phyloP scores from a whole-genome alignment of 2,797 vertebrate species.

The Myotis pilosus region DNA sequence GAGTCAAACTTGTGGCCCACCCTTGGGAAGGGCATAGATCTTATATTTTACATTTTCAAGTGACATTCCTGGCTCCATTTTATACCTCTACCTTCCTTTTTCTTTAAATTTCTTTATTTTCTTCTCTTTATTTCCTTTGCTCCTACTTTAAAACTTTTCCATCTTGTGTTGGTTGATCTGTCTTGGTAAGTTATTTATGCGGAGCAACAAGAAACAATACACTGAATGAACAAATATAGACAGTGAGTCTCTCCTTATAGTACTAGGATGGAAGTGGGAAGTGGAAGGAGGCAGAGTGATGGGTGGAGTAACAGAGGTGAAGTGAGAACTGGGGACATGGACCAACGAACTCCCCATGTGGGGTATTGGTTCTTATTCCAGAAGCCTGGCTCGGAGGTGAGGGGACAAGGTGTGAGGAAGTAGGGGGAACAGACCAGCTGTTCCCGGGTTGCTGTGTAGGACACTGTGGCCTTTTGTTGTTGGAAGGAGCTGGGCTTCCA shows the following conservation, averaged over 20 bases:
- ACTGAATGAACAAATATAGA: neutral
- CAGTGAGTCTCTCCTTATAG: neutral
- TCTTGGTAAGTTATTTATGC: neutral
- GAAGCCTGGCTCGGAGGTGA: neutral
- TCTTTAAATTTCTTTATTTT: neutral
- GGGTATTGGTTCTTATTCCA: neutral
- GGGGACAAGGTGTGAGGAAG: neutral
- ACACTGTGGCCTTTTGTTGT: neutral
- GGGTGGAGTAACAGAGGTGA: neutral
- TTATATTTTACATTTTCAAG: neutral
- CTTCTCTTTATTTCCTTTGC: neutral
- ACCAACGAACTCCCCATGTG: neutral
- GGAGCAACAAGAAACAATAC: neutral
- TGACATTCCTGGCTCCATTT: neutral
- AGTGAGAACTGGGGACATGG: neutral
- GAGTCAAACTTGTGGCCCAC: neutral
- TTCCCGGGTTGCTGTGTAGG: neutral
- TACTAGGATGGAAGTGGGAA: neutral
- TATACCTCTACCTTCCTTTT: neutral
- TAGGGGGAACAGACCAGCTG: neutral
- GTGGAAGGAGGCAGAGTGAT: neutral
- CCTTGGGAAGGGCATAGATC: neutral
- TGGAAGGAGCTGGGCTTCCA: slow-evolving; percentile 3
- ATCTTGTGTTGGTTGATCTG: neutral
- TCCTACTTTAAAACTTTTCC: neutral